A percentile compares a stretch with the other conserved stretches of the same genome.
Conservation (phyloP, 2,888 invertebrate species). For the Meandrusa payeni region DNA sequence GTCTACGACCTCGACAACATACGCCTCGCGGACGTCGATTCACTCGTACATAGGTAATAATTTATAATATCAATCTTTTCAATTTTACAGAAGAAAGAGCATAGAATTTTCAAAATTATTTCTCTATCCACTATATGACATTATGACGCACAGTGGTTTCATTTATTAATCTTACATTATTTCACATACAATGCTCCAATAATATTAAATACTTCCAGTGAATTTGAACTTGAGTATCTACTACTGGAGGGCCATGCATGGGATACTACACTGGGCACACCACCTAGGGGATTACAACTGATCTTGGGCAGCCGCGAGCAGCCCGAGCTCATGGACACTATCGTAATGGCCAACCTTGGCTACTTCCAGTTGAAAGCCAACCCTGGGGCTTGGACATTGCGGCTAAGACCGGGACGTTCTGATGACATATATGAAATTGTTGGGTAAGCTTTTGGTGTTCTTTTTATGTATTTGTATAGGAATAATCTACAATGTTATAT, state of each 20-base stretch:
- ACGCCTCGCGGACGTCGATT: slow-evolving; percentile 94
- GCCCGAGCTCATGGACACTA: slow-evolving; percentile 94
- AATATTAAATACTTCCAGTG: slow-evolving; percentile 75
- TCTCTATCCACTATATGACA: too few species aligned
- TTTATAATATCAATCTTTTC: too few species aligned
- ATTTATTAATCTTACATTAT: too few species aligned
- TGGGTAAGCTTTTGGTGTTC: slow-evolving; percentile 64
- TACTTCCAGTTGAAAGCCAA: slow-evolving; percentile 98
- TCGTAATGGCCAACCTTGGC: slow-evolving; percentile 99
- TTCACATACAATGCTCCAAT: too few species aligned
- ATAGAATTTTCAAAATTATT: too few species aligned
- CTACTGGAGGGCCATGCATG: slow-evolving; percentile 98
- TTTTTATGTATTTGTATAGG: not conserved
- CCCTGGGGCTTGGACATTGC: slow-evolving; percentile 96
- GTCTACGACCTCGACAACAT: slow-evolving; percentile 99
- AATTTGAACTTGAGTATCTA: slow-evolving; percentile 97
- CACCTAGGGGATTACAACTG: slow-evolving; percentile 98
- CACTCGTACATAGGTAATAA: slow-evolving; percentile 88
- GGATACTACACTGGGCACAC: slow-evolving; percentile 93
- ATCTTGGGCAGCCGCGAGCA: slow-evolving; percentile 91
- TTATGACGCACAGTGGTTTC: too few species aligned
- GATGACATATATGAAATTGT: slow-evolving; percentile 96
- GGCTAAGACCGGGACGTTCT: slow-evolving; percentile 95
- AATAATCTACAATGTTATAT: too few species aligned
- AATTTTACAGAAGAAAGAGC: too few species aligned